Conservation (phyloP, 2,888 invertebrate genomes). For the Nephrocerus scutellatus region DNA sequence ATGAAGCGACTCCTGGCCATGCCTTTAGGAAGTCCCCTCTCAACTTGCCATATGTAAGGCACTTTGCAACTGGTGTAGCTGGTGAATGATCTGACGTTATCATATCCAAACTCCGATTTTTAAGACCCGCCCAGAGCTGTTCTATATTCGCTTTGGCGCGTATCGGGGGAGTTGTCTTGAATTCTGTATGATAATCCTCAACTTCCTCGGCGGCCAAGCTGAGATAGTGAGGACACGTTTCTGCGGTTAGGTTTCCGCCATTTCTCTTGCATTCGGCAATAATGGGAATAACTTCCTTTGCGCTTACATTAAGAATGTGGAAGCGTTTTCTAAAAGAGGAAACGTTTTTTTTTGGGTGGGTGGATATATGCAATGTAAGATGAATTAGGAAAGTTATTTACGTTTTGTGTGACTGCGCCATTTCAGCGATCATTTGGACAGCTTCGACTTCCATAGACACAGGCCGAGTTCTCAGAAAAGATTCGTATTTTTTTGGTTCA, state of each 20-base stretch:
- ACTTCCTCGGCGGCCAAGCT: conserved; percentile 58
- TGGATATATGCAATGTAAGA: not conserved
- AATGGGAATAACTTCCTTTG: conserved; percentile 55
- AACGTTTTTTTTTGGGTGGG: not conserved
- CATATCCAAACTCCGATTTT: conserved; percentile 54
- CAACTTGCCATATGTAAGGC: conserved; percentile 40
- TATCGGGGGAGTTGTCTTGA: conserved; percentile 68
- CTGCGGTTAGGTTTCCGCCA: conserved; percentile 57
- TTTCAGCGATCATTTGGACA: conserved; percentile 53
- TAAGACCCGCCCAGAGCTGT: conserved; percentile 57
- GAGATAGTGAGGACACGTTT: conserved; percentile 70
- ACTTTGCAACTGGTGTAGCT: conserved; percentile 58
- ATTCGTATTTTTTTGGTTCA: conserved; percentile 56
- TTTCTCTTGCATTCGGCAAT: conserved; percentile 49
- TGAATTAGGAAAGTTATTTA: conserved; percentile 12
- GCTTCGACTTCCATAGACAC: conserved; percentile 62
- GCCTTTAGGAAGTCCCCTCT: conserved; percentile 60
- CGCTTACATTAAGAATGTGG: conserved; percentile 64
- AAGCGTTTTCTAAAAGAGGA: conserved; percentile 51
- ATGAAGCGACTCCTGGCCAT: conserved; percentile 67
- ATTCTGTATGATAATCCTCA: conserved; percentile 58
- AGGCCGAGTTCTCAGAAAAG: conserved; percentile 59
- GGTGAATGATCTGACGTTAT: conserved; percentile 66
- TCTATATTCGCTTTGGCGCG: conserved; percentile 57
- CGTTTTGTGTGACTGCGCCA: conserved; percentile 43